A percentile compares a stretch with the other conserved stretches of the same genome.
Evolutionary conservation across 2,888 invertebrate species (phyloP).

Genomic region (Andrena fulva): DNA sequence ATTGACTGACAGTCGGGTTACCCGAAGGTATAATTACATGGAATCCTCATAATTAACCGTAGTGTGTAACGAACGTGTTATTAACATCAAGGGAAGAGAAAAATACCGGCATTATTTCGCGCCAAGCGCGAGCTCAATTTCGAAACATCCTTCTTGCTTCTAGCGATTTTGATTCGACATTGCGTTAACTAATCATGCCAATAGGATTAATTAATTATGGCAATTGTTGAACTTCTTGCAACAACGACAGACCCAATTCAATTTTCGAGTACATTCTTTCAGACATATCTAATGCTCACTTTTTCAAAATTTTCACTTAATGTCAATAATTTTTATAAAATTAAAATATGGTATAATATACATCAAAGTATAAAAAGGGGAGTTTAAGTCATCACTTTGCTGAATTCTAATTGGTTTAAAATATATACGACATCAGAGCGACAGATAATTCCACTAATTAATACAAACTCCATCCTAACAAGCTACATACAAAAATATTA

Average conservation of each 20-base stretch:
- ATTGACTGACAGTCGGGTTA: conserved; percentile 47
- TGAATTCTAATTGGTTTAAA: too few relatives aligned
- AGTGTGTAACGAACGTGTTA: conserved; percentile 47
- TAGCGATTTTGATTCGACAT: conserved; percentile 23
- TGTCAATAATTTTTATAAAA: neutral
- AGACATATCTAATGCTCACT: neutral
- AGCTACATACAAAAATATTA: too few relatives aligned
- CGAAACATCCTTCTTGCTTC: conserved; percentile 27
- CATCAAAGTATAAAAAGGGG: too few relatives aligned
- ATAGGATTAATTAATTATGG: conserved; percentile 27
- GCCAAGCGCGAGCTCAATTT: neutral
- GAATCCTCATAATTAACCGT: conserved; percentile 49
- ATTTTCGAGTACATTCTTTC: neutral
- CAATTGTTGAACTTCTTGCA: neutral
- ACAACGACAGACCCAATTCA: neutral
- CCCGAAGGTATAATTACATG: conserved; percentile 47
- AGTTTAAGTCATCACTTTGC: too few relatives aligned
- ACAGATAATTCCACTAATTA: too few relatives aligned
- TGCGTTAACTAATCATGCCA: conserved; percentile 6
- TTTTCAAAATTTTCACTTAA: neutral
- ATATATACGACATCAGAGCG: too few relatives aligned
- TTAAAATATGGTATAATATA: too few relatives aligned
- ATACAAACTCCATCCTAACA: too few relatives aligned
- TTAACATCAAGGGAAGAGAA: conserved; percentile 36
- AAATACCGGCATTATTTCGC: conserved; percentile 20